A percentile compares a stretch with the other conserved stretches of the same genome.
phyloP scores from a whole-genome alignment of 2,888 invertebrate genomes.

The Apodemia duryi region DNA sequence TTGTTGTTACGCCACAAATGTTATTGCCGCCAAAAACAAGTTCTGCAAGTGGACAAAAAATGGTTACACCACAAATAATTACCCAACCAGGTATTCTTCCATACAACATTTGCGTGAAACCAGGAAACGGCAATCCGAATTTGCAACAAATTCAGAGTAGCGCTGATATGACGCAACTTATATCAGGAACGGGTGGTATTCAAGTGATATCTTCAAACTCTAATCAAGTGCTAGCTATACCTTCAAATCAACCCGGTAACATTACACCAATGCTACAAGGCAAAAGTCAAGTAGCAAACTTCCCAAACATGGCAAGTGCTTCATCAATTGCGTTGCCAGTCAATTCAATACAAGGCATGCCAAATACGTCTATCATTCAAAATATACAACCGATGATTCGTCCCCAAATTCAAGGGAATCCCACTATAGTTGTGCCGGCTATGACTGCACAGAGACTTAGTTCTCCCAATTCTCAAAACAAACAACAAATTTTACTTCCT shows the following conservation, averaged over 20 bases:
- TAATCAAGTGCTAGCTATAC: constrained; percentile 70
- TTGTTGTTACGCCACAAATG: constrained; percentile 75
- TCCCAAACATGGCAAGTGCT: constrained; percentile 73
- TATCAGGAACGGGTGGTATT: constrained; percentile 68
- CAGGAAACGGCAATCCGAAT: constrained; percentile 58
- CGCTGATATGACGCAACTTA: constrained; percentile 62
- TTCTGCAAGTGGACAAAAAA: constrained; percentile 57
- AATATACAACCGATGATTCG: constrained; percentile 75
- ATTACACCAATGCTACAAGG: constrained; percentile 61
- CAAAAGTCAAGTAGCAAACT: constrained; percentile 68
- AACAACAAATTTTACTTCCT: constrained; percentile 69
- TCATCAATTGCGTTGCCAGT: constrained; percentile 72
- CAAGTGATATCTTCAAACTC: constrained; percentile 76
- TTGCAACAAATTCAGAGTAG: constrained; percentile 68
- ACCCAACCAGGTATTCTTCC: constrained; percentile 68
- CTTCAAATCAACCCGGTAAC: constrained; percentile 60
- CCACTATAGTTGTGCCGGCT: constrained; percentile 68
- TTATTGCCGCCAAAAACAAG: constrained; percentile 68
- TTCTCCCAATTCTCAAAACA: constrained; percentile 65
- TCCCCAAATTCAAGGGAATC: constrained; percentile 68
- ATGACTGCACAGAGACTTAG: constrained; percentile 67
- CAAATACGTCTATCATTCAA: constrained; percentile 65
- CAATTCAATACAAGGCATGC: constrained; percentile 72
- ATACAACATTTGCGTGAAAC: constrained; percentile 74
- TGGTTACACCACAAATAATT: constrained; percentile 65